Evolutionary conservation across 2,113 vertebrate species (phyloP).

Genomic region (Panurus biarmicus): DNA sequence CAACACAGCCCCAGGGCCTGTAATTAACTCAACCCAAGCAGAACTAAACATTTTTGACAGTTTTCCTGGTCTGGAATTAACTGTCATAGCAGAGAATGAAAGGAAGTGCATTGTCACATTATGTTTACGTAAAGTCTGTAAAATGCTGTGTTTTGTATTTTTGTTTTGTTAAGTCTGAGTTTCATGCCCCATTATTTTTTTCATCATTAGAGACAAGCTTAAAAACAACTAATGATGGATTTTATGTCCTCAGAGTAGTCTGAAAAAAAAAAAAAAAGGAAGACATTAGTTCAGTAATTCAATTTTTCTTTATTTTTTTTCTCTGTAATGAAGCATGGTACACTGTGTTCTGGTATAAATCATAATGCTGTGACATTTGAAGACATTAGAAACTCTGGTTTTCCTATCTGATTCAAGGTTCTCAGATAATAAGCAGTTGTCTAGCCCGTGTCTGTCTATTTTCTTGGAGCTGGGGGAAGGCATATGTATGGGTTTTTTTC

Average conservation of each 20-base stretch:
- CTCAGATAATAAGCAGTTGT: conserved; percentile 57
- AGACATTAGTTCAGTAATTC: conserved; percentile 67
- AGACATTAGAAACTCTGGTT: conserved; percentile 57
- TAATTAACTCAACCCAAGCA: conserved; percentile 97
- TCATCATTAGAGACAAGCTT: conserved; percentile 80
- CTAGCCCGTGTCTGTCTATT: conserved; percentile 16
- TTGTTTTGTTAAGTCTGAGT: conserved; percentile 65
- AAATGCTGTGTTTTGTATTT: conserved; percentile 70
- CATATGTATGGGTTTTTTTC: neutral
- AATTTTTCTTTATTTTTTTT: neutral
- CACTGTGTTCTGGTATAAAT: conserved; percentile 60
- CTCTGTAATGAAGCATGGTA: conserved; percentile 63
- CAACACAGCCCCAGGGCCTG: conserved; percentile 83
- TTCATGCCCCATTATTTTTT: conserved; percentile 74
- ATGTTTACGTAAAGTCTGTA: conserved; percentile 79
- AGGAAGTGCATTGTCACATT: conserved; percentile 92
- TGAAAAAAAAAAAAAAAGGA: neutral
- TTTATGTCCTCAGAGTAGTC: conserved; percentile 52
- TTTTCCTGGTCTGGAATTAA: conserved; percentile 95
- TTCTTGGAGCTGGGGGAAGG: conserved; percentile 11
- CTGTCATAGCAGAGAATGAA: conserved; percentile 93
- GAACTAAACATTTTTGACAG: conserved; percentile 99
- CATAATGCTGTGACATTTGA: conserved; percentile 62
- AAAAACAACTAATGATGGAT: conserved; percentile 74
- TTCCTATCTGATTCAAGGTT: conserved; percentile 47